Conservation (phyloP, 2,888 invertebrate genomes). For the Ophion costatus region DNA sequence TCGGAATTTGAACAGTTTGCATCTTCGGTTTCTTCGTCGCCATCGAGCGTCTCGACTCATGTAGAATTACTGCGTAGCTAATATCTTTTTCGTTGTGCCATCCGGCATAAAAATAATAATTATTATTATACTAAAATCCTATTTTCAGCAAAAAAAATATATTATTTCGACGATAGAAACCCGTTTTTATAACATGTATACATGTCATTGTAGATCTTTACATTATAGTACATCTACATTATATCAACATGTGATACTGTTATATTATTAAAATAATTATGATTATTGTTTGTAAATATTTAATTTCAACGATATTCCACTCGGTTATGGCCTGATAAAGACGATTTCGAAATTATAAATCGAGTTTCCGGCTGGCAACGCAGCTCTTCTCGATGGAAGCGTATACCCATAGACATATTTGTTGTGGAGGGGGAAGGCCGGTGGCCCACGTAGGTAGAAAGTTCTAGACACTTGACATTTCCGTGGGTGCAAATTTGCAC, state of each 20-base stretch:
- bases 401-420: no score
- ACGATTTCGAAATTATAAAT: not conserved
- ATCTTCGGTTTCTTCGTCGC: not conserved
- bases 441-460: no score
- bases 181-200: slow-evolving; percentile 3
- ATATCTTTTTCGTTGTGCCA: not conserved
- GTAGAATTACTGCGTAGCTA: not conserved
- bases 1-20: not conserved
- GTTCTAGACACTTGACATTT: no score
- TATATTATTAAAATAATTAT: not conserved
- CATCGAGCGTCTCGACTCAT: not conserved
- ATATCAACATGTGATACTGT: not conserved
- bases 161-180: not conserved
- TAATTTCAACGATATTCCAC: not conserved
- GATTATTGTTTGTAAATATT: not conserved
- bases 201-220: not conserved
- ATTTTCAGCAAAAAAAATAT: not conserved
- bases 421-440: no score
- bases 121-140: slow-evolving; percentile 1
- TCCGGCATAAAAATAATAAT: not conserved
- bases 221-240: not conserved
- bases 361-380: no score
- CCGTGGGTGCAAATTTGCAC: no score
- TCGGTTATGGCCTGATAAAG: not conserved
- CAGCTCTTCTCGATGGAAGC: no score